These are phyloP conservation scores for Chloropsis hardwickii DNA, from an alignment of 2,113 vertebrate genomes.

Conservation along the genomic window DNA sequence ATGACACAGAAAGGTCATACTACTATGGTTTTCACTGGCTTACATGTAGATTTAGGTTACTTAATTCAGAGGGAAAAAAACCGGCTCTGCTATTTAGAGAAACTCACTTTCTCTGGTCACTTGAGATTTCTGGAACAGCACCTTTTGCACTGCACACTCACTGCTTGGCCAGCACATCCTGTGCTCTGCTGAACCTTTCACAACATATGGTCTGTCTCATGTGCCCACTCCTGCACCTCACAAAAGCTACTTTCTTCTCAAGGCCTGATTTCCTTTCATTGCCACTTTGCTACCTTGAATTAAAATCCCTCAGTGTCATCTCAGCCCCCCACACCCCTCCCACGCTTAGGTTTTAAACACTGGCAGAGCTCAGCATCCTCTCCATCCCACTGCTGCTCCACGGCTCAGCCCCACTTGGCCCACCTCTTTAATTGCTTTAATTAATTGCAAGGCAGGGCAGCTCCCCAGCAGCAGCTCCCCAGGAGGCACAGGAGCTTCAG, in stretches of 20 bases:
- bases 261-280: not conserved
- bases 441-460: conserved; percentile 24
- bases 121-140: not conserved
- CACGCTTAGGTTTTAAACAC: not conserved
- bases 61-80: not conserved
- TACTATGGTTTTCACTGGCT: fast-evolving
- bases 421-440: not conserved
- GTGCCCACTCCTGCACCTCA: not conserved
- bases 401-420: not conserved
- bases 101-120: not conserved
- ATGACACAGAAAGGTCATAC: not conserved
- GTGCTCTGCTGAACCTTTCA: not conserved
- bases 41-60: not conserved
- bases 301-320: not conserved
- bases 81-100: not conserved
- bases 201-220: not conserved
- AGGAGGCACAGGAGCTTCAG: not conserved
- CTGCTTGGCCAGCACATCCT: not conserved
- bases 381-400: not conserved
- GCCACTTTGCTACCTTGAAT: not conserved
- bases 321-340: not conserved
- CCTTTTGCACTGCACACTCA: not conserved
- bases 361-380: not conserved
- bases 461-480: not conserved
- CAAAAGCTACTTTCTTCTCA: fast-evolving